phyloP scores from a whole-genome alignment of 2,797 vertebrate species.

The Natrix natrix region DNA sequence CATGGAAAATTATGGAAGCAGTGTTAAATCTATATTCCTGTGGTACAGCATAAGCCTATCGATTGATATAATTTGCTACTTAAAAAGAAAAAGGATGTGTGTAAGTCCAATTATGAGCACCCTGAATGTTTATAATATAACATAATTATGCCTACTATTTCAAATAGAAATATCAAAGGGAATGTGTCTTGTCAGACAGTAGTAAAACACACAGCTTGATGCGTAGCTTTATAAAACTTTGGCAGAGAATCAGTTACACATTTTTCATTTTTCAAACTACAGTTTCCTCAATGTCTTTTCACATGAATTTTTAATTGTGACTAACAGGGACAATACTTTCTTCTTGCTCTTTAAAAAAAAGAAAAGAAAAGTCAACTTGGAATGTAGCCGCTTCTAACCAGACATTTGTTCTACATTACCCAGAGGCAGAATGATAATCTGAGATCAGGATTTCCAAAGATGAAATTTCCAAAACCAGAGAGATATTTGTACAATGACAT shows the following conservation, averaged over 20 bases:
- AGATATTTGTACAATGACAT: not conserved
- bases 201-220: not conserved
- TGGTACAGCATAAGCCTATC: not conserved
- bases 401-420: not conserved
- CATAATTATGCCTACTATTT: not conserved
- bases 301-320: conserved; percentile 2
- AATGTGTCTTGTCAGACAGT: not conserved
- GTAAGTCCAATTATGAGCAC: not conserved
- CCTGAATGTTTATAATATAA: not conserved
- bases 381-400: not conserved
- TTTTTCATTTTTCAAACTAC: not conserved
- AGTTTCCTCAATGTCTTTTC: not conserved
- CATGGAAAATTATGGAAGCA: not conserved
- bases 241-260: not conserved
- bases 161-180: not conserved
- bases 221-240: not conserved
- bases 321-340: not conserved
- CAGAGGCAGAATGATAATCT: not conserved
- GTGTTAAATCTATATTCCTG: not conserved
- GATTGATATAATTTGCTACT: not conserved
- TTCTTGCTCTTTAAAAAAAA: not conserved
- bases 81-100: not conserved
- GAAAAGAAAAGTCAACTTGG: not conserved
- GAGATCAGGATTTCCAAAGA: not conserved
- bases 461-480: not conserved